Conservation (phyloP, 2,888 invertebrate genomes). For the Scotopteryx bipunctaria region DNA sequence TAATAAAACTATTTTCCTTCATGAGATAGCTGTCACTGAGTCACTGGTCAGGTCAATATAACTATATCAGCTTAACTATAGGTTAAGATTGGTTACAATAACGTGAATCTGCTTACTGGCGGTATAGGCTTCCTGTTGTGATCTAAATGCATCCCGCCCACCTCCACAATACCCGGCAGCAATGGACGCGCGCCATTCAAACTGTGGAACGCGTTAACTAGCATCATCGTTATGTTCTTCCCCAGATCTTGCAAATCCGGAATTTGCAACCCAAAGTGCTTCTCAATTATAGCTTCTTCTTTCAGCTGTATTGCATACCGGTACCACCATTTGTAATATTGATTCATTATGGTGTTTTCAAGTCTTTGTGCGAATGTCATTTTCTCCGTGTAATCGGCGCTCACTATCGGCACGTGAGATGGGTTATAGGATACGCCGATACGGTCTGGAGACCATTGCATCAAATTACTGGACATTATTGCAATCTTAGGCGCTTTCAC, state of each 20-base stretch:
- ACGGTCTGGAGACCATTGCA: constrained; percentile 81
- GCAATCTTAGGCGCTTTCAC: constrained; percentile 81
- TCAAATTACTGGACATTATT: constrained; percentile 79
- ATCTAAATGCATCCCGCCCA: constrained; percentile 85
- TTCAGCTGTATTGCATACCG: constrained; percentile 57
- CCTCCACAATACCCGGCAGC: constrained; percentile 84
- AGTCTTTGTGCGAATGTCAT: constrained; percentile 80
- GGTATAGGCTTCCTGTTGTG: constrained; percentile 69
- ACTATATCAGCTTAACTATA: too few relatives aligned
- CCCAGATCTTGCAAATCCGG: constrained; percentile 79
- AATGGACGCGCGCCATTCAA: constrained; percentile 82
- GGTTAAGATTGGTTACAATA: too few relatives aligned
- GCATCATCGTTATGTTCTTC: constrained; percentile 76
- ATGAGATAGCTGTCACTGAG: too few relatives aligned
- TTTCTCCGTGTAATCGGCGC: constrained; percentile 68
- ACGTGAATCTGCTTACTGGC: too few relatives aligned
- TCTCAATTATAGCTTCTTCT: constrained; percentile 67
- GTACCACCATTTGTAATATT: constrained; percentile 62
- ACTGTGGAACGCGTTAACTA: constrained; percentile 85
- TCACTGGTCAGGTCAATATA: too few relatives aligned
- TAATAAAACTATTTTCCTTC: too few relatives aligned
- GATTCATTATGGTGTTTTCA: constrained; percentile 59
- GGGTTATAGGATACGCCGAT: constrained; percentile 77
- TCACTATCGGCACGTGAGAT: constrained; percentile 80
- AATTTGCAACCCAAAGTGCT: constrained; percentile 72